Conservation (phyloP, 1,140 invertebrate genomes). For the Leguminivora glycinivorella region DNA sequence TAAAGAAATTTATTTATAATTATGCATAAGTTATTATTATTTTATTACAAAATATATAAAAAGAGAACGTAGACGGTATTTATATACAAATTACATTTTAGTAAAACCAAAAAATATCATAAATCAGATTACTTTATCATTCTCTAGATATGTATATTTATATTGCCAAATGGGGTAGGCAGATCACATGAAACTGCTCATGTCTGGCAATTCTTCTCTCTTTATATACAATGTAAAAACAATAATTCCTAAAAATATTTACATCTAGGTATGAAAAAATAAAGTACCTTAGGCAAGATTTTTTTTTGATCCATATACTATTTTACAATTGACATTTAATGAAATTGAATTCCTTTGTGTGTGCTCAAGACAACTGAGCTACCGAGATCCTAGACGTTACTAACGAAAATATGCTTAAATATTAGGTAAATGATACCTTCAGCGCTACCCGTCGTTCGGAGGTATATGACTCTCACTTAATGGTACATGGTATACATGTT, state of each 20-base stretch:
- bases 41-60: no score
- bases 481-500: not conserved
- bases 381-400: no score
- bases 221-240: not conserved
- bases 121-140: not conserved
- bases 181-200: no score
- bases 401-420: not conserved
- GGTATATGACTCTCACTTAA: not conserved
- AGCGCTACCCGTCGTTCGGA: not conserved
- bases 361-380: no score
- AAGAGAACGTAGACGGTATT: no score
- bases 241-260: not conserved
- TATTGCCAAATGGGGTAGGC: no score
- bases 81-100: no score
- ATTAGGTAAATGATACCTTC: not conserved
- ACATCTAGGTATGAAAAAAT: slow-evolving; percentile 10
- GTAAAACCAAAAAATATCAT: no score
- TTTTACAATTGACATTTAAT: slow-evolving; percentile 8
- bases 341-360: no score
- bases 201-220: not conserved
- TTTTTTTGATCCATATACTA: not conserved
- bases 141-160: not conserved
- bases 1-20: no score
- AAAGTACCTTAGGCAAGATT: slow-evolving; percentile 10
- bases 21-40: no score